These are phyloP conservation scores for Drosophila multiciliata DNA, from an alignment of 2,888 invertebrate species.

Conservation along the genomic window DNA sequence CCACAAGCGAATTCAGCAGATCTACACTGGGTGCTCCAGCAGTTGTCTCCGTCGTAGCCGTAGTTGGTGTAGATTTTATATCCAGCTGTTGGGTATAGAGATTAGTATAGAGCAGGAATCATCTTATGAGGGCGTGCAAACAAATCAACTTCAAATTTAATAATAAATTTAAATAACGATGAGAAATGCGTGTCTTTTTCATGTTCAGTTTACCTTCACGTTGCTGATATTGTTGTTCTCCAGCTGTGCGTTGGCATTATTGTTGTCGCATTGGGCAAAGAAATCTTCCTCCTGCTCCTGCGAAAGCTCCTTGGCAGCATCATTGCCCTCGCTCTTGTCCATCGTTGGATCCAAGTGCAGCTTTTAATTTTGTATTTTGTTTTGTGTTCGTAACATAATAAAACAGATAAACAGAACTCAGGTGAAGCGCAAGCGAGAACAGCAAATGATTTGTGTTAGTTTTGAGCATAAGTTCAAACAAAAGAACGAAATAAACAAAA, in stretches of 20 bases:
- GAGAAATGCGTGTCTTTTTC: conserved; percentile 29
- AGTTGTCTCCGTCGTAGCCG: conserved; percentile 35
- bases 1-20: conserved; percentile 80
- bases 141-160: conserved; percentile 32
- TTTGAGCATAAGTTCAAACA: conserved; percentile 15
- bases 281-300: conserved; percentile 90
- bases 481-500: conserved; percentile 28
- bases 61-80: conserved; percentile 39
- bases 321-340: conserved; percentile 87
- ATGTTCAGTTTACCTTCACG: conserved; percentile 85
- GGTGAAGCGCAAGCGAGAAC: conserved; percentile 51
- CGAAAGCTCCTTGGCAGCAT: conserved; percentile 83
- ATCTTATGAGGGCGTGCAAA: neutral
- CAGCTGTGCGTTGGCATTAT: conserved; percentile 78
- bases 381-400: conserved; percentile 12
- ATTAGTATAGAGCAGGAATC: neutral
- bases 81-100: conserved; percentile 62
- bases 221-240: conserved; percentile 84
- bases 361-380: conserved; percentile 84
- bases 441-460: conserved; percentile 39
- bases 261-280: conserved; percentile 91
- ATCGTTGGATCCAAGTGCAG: conserved; percentile 89
- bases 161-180: conserved; percentile 29
- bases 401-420: conserved; percentile 27
- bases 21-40: conserved; percentile 81